phyloP scores from a whole-genome alignment of 1,140 invertebrate species.

The Meloidogyne hapla region DNA sequence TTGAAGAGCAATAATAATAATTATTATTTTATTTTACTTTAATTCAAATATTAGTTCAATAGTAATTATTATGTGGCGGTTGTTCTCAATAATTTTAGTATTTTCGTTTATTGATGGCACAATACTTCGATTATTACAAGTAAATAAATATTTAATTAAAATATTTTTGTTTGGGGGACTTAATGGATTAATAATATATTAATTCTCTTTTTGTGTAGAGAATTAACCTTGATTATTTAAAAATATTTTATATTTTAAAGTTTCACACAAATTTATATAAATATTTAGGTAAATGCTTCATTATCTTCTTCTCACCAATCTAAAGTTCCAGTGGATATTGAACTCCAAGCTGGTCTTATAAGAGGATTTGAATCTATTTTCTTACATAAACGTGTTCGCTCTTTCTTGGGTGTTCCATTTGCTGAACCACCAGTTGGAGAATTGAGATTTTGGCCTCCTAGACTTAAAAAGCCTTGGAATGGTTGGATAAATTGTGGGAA shows the following conservation, averaged over 20 bases:
- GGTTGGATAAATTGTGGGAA: conserved; percentile 24
- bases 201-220: neutral
- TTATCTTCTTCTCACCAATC: conserved; percentile 42
- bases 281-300: conserved; percentile 15
- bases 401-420: conserved; percentile 61
- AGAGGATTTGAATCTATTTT: conserved; percentile 60
- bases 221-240: no score
- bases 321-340: conserved; percentile 52
- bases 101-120: neutral
- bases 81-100: neutral
- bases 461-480: conserved; percentile 57
- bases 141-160: neutral
- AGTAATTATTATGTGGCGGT: neutral
- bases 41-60: no score
- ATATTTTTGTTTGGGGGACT: no score
- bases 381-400: conserved; percentile 55
- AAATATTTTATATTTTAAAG: no score
- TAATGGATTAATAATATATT: neutral
- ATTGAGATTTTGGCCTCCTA: conserved; percentile 54
- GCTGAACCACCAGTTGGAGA: conserved; percentile 58
- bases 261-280: neutral
- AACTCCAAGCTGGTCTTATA: conserved; percentile 44
- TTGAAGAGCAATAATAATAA: no score
- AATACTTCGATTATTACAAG: neutral
- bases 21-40: no score